Evolutionary conservation across 2,888 invertebrate genomes (phyloP).

Genomic region (Caenorhabditis zanzibari): DNA sequence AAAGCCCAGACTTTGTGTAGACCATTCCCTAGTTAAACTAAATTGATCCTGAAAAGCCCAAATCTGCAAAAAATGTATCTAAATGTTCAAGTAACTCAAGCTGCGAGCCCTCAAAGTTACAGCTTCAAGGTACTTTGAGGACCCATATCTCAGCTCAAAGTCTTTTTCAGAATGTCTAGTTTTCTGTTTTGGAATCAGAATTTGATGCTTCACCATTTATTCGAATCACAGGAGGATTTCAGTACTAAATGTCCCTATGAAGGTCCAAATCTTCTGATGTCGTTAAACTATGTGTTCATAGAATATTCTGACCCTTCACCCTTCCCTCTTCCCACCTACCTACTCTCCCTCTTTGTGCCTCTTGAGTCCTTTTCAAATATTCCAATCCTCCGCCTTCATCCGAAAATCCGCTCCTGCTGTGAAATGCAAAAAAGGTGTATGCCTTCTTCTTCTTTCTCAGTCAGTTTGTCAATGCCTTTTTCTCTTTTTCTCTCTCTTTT

Average conservation of each 20-base stretch:
- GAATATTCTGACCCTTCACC: neutral
- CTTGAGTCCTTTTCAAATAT: conserved; percentile 15
- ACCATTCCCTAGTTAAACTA: too few species aligned
- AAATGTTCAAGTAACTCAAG: too few species aligned
- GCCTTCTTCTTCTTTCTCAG: neutral
- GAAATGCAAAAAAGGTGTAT: conserved; percentile 59
- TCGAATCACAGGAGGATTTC: too few species aligned
- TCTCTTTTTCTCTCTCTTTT: conserved; percentile 23
- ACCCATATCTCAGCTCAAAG: too few species aligned
- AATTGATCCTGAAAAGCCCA: too few species aligned
- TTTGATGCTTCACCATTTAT: too few species aligned
- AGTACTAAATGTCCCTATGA: neutral
- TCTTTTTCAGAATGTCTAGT: too few species aligned
- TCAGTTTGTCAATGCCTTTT: conserved; percentile 24
- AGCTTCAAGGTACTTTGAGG: too few species aligned
- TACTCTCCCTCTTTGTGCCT: conserved; percentile 6
- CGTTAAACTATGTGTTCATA: neutral
- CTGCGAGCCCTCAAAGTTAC: too few species aligned
- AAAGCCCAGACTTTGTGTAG: too few species aligned
- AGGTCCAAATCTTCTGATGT: neutral
- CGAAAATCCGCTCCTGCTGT: conserved; percentile 25
- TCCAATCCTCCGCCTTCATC: conserved; percentile 16
- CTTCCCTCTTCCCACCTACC: neutral
- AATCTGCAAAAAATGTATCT: too few species aligned
- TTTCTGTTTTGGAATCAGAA: too few species aligned